These are phyloP conservation scores for Glaucopsyche alexis DNA, from an alignment of 2,888 invertebrate species.

Conservation along the genomic window DNA sequence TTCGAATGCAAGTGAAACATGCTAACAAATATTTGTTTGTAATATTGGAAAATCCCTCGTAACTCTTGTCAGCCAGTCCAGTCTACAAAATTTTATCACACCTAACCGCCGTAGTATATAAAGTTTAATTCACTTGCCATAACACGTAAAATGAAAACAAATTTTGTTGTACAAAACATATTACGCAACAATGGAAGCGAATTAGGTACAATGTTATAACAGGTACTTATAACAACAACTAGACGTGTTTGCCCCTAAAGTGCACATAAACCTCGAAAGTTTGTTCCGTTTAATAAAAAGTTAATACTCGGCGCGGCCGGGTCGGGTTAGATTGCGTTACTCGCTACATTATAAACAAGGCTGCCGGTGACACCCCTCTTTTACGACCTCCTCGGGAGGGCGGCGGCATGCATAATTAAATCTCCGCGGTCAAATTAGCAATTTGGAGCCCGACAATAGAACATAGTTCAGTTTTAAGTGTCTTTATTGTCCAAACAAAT, in stretches of 20 bases:
- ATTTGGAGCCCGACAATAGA: conserved; percentile 70
- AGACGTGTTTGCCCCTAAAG: conserved; percentile 54
- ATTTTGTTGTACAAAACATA: conserved; percentile 15
- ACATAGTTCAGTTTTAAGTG: conserved; percentile 72
- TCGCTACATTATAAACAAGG: conserved; percentile 77
- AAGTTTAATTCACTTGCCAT: conserved; percentile 2
- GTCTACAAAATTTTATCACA: not conserved
- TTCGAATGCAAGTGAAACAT: not conserved
- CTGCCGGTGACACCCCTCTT: conserved; percentile 72
- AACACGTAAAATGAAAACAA: conserved; percentile 20
- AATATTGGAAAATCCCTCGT: not conserved
- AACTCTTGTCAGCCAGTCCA: not conserved
- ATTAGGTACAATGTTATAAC: conserved; percentile 30
- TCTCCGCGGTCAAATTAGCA: conserved; percentile 77
- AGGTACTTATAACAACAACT: conserved; percentile 46
- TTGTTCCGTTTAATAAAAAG: conserved; percentile 73
- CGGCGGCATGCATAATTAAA: conserved; percentile 77
- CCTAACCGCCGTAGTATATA: not conserved
- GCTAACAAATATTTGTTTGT: conserved; percentile 8
- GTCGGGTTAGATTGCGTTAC: conserved; percentile 69
- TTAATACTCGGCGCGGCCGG: conserved; percentile 67
- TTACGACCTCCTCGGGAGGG: conserved; percentile 65
- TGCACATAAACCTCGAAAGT: conserved; percentile 67
- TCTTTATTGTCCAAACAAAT: conserved; percentile 73
- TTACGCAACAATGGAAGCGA: conserved; percentile 8